Percentiles rank a stretch among this genome's conserved stretches.
These are phyloP conservation scores for Cepaea hortensis DNA, from an alignment of 2,888 invertebrate genomes.

Conservation along the genomic window DNA sequence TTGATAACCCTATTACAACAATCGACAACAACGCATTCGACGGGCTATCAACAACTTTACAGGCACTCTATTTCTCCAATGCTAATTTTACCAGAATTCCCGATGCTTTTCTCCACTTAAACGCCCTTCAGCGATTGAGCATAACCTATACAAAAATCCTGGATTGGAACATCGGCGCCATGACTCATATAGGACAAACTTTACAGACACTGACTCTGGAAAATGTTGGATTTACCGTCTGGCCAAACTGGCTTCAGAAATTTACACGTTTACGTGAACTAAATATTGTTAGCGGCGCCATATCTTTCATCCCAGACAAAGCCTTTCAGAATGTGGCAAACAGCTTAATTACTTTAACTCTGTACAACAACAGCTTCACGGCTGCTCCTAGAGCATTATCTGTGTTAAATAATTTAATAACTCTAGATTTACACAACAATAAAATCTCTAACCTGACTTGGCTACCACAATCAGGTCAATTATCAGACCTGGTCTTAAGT, in stretches of 20 bases:
- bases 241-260: background rate
- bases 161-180: background rate
- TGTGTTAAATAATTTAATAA: background rate
- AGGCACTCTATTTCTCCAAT: background rate
- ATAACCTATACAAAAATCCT: background rate
- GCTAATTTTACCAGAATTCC: background rate
- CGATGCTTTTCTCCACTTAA: background rate
- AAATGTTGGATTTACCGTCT: background rate
- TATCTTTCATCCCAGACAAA: background rate
- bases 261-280: background rate
- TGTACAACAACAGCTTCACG: background rate
- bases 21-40: constrained; percentile 2
- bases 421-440: background rate
- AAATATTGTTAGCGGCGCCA: background rate
- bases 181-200: background rate
- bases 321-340: background rate
- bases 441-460: background rate
- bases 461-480: background rate
- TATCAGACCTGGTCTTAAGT: background rate
- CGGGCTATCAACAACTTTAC: background rate
- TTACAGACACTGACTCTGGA: background rate
- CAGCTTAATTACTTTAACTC: background rate
- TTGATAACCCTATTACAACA: background rate
- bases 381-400: background rate
- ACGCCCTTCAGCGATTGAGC: background rate